Evolutionary conservation across 2,888 invertebrate genomes (phyloP).

Genomic region (Campoplex nolae): DNA sequence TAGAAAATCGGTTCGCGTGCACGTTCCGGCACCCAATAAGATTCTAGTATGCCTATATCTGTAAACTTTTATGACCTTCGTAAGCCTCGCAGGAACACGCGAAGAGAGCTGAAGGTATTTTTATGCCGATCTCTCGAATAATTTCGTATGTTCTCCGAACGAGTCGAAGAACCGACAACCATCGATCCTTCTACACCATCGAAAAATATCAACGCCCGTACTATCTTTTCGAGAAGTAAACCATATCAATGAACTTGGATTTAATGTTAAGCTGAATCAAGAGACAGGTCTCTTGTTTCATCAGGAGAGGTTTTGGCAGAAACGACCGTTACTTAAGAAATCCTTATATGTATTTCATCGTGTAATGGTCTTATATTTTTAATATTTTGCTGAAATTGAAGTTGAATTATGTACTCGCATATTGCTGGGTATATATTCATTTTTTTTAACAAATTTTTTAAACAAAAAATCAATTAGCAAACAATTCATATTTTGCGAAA

Average conservation of each 20-base stretch:
- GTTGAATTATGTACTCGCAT: background rate
- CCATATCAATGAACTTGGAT: background rate
- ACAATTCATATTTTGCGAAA: background rate
- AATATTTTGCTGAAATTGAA: no score
- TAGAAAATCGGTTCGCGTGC: conserved; percentile 63
- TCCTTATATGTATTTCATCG: background rate
- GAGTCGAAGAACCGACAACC: conserved; percentile 26
- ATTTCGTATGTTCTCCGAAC: conserved; percentile 21
- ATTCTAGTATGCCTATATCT: conserved; percentile 44
- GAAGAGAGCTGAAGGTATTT: conserved; percentile 58
- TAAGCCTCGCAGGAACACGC: conserved; percentile 51
- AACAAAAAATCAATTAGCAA: no score
- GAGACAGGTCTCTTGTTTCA: no score
- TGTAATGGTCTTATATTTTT: background rate
- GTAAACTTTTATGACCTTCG: conserved; percentile 62
- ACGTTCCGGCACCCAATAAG: conserved; percentile 51
- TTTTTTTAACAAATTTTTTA: background rate
- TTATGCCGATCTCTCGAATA: conserved; percentile 52
- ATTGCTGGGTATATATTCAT: background rate
- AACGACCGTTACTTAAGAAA: no score
- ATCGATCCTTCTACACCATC: conserved; percentile 1
- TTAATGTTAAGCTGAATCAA: background rate
- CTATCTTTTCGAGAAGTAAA: background rate
- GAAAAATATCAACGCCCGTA: background rate
- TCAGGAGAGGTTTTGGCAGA: no score